A percentile compares a stretch with the other conserved stretches of the same genome.
phyloP scores from a whole-genome alignment of 2,113 vertebrate genomes.

The Galemys pyrenaicus region DNA sequence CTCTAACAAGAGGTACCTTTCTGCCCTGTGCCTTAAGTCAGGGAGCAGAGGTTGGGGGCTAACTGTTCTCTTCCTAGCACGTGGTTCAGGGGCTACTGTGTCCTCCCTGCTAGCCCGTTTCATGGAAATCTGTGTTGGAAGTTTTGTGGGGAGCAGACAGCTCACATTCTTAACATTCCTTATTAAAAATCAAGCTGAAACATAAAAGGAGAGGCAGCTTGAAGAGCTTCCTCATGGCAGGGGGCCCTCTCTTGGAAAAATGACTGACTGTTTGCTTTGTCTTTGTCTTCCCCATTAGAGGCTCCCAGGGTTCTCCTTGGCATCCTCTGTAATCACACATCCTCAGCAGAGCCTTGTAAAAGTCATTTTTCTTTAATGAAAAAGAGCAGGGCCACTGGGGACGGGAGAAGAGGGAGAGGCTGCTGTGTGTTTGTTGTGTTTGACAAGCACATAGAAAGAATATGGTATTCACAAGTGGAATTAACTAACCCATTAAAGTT shows the following conservation, averaged over 20 bases:
- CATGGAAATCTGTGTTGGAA: neutral
- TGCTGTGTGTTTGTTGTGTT: neutral
- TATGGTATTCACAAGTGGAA: neutral
- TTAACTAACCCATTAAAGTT: neutral
- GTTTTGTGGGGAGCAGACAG: neutral
- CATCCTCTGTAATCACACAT: constrained; percentile 70
- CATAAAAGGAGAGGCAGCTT: constrained; percentile 4
- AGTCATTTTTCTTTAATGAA: constrained; percentile 59
- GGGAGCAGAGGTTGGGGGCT: constrained; percentile 69
- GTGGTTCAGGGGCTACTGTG: constrained; percentile 40
- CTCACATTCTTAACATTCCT: constrained; percentile 20
- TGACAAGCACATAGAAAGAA: neutral
- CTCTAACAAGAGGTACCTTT: constrained; percentile 72
- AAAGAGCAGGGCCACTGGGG: neutral
- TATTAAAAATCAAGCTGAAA: constrained; percentile 79
- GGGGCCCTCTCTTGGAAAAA: constrained; percentile 62
- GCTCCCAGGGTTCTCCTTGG: constrained; percentile 34
- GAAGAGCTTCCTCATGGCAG: constrained; percentile 58
- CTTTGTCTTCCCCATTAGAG: constrained; percentile 44
- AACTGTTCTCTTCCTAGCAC: constrained; percentile 62
- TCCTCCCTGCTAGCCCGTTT: neutral
- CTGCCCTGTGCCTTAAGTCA: constrained; percentile 63
- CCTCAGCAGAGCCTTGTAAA: constrained; percentile 62
- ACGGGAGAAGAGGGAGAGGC: neutral
- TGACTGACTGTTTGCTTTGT: constrained; percentile 45